phyloP scores from a whole-genome alignment of 2,888 invertebrate species.

The Drosophila recens region DNA sequence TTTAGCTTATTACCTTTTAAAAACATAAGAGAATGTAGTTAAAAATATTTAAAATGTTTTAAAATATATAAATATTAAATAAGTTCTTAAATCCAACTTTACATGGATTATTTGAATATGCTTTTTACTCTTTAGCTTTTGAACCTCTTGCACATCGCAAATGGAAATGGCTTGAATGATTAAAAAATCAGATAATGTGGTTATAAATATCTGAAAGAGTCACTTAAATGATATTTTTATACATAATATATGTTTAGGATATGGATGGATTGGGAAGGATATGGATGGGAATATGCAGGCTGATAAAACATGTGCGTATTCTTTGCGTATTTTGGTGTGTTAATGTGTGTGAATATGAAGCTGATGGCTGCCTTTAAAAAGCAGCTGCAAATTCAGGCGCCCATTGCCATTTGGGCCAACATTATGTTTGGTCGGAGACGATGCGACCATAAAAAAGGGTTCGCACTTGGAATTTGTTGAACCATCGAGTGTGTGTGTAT shows the following conservation, averaged over 20 bases:
- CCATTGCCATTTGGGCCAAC: constrained; percentile 60
- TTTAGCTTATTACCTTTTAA: background rate
- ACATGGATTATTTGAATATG: background rate
- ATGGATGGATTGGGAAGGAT: too few relatives aligned
- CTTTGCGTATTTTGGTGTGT: constrained; percentile 32
- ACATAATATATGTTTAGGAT: constrained; percentile 26
- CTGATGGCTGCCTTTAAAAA: constrained; percentile 25
- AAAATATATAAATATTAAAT: too few relatives aligned
- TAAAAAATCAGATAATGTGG: constrained; percentile 19
- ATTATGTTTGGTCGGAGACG: constrained; percentile 61
- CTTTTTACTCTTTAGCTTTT: background rate
- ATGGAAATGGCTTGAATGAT: constrained; percentile 17
- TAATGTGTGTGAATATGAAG: constrained; percentile 68
- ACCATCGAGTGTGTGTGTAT: constrained; percentile 2
- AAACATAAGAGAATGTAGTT: constrained; percentile 10
- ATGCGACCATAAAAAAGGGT: constrained; percentile 74
- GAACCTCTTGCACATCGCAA: background rate
- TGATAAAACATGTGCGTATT: constrained; percentile 17
- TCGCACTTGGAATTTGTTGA: constrained; percentile 54
- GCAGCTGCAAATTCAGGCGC: constrained; percentile 52
- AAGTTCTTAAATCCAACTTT: background rate
- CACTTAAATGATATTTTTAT: constrained; percentile 20
- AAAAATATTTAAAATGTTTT: constrained; percentile 3
- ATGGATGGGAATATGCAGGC: constrained; percentile 16
- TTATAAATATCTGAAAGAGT: constrained; percentile 18